These are phyloP conservation scores for Semotilus atromaculatus DNA, from an alignment of 2,797 vertebrate genomes.

Conservation along the genomic window DNA sequence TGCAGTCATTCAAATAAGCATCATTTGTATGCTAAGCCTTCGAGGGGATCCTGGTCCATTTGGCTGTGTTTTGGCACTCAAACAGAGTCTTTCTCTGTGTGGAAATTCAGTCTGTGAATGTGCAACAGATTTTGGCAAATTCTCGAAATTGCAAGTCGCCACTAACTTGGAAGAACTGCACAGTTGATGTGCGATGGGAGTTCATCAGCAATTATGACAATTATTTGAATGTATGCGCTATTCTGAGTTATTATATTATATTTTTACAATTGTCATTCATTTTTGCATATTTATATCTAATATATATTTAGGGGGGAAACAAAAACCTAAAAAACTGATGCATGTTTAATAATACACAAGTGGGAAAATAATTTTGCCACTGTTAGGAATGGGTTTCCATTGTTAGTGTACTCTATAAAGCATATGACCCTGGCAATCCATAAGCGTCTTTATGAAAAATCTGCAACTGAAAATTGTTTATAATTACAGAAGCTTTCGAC, in stretches of 20 bases:
- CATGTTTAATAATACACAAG: neutral
- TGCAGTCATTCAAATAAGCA: slow-evolving; percentile 69
- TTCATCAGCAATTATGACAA: neutral
- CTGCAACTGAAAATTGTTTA: slow-evolving; percentile 44
- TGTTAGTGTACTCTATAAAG: neutral
- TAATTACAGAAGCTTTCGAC: slow-evolving; percentile 55
- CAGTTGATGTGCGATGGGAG: neutral
- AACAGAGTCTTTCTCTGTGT: slow-evolving; percentile 60
- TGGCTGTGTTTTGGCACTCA: slow-evolving; percentile 51
- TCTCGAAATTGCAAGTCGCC: slow-evolving; percentile 39
- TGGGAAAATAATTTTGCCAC: neutral
- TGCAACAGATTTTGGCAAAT: slow-evolving; percentile 44
- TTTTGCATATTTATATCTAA: neutral
- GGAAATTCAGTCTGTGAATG: slow-evolving; percentile 46
- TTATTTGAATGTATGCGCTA: neutral
- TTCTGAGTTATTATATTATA: neutral
- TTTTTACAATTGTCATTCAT: neutral
- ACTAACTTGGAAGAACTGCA: slow-evolving; percentile 43
- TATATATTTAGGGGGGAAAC: neutral
- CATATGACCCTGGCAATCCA: slow-evolving; percentile 12
- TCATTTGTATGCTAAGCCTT: slow-evolving; percentile 72
- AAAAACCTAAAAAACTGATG: neutral
- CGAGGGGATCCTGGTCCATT: slow-evolving; percentile 46
- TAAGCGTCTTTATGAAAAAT: slow-evolving; percentile 23
- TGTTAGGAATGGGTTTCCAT: neutral